A percentile compares a stretch with the other conserved stretches of the same genome.
These are phyloP conservation scores for Sminthopsis crassicaudata DNA, from an alignment of 2,113 vertebrate genomes.

Conservation along the genomic window DNA sequence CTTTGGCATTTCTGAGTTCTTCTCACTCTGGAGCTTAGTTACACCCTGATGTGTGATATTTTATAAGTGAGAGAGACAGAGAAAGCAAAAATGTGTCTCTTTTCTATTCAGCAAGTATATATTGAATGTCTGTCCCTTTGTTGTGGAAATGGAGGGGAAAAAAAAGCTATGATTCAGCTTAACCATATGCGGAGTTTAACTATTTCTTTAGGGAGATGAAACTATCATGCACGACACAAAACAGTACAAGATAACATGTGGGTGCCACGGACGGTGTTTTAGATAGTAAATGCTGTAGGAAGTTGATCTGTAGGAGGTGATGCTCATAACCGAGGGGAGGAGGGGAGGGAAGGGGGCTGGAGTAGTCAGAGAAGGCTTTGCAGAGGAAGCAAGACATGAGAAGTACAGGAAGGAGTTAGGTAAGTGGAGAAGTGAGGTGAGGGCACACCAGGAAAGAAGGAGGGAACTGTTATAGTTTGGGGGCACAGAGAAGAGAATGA, in stretches of 20 bases:
- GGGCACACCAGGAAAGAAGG: neutral
- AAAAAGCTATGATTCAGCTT: neutral
- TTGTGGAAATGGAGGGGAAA: neutral
- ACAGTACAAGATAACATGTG: neutral
- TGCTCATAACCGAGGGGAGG: too few relatives aligned
- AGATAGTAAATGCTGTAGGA: neutral
- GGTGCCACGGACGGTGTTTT: neutral
- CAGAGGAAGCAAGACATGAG: neutral
- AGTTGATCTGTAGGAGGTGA: neutral
- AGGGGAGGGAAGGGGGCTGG: too few relatives aligned
- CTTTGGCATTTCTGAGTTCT: constrained; percentile 43
- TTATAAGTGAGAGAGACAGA: neutral
- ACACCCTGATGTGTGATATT: neutral
- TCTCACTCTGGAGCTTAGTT: neutral
- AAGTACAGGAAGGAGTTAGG: neutral
- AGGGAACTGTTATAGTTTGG: neutral
- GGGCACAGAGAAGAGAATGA: neutral
- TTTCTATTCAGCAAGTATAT: neutral
- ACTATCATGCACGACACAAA: neutral
- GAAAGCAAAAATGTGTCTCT: neutral
- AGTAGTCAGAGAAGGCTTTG: neutral
- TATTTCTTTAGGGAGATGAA: neutral
- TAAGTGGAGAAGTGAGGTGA: neutral
- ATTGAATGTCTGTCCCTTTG: neutral
- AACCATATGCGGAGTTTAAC: neutral